Evolutionary conservation across 2,888 invertebrate genomes (phyloP), one percentile per base, ranked within the genome.

Genomic region (Microdon myrmicae): DNA sequence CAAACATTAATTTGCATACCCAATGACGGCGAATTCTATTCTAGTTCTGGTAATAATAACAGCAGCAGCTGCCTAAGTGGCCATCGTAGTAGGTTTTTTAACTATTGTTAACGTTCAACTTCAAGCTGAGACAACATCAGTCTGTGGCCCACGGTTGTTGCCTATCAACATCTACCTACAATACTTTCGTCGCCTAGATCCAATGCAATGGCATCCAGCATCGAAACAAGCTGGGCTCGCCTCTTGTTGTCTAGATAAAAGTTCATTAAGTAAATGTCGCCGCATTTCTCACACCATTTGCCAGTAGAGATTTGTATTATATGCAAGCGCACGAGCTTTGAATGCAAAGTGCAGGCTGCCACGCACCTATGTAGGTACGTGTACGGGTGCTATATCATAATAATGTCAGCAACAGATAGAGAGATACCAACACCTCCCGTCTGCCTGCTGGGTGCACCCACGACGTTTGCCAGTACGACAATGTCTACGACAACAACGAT

Each of bases 221-320:
- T 32, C 35, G 9, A 25, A 37, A 51, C 41, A 41, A 32, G 51
- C 58, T 64, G 56, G 64, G 45, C 17, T 64, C 41, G 51, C 56
- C 64, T 35, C 51, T 45, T 64, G 51, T 44, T 64, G 56, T 58
- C 64, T 56, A 64, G 64, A 51, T 64, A 51, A n/a, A 49, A 61
- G 49, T 61, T 48, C 55, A 61, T 16, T 39, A 23, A 25, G 28
- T 49, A 61, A 58, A 58, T 64, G 51, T 51, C 44, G 49, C 44
- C 58, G 47, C 35, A 47, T 51, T 32, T 37, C 41, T 49, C 45
- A 48, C 53, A 45, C 44, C 41, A 26, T 20, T 9, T 12, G 16
- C n/a, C n/a, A n/a, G n/a, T n/a, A n/a, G n/a, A n/a, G n/a, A n/a
- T n/a, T n/a, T n/a, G n/a, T n/a, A n/a, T 9, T n/a, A 14, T 14